Evolutionary conservation across 2,113 vertebrate species (phyloP).

Genomic region (Hemiprocne comata): DNA sequence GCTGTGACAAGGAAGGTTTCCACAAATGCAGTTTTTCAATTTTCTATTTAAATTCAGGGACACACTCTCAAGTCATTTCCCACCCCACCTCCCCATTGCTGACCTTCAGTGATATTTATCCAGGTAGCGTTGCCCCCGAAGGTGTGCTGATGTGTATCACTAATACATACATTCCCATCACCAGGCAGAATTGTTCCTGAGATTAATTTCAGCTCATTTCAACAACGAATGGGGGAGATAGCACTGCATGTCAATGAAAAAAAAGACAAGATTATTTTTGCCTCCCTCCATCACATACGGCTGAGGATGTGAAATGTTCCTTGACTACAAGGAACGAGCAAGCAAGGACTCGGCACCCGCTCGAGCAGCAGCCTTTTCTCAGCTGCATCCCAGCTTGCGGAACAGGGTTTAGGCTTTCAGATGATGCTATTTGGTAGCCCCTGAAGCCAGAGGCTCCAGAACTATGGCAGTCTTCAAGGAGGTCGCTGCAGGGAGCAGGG

Average conservation of each 20-base stretch:
- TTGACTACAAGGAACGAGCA: neutral
- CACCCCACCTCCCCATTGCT: neutral
- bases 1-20: neutral
- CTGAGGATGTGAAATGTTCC: conserved; percentile 12
- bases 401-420: neutral
- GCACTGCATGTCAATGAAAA: neutral
- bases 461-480: rapidly evolving
- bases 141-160: neutral
- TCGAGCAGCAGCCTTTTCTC: neutral
- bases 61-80: neutral
- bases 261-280: conserved; percentile 12
- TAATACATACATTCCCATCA: neutral
- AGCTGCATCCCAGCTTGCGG: neutral
- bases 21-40: rapidly evolving
- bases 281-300: neutral
- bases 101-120: neutral
- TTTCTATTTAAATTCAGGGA: neutral
- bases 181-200: neutral
- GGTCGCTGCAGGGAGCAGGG: neutral
- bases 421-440: neutral
- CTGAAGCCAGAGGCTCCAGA: neutral
- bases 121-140: neutral
- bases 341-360: neutral
- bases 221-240: neutral
- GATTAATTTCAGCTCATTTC: conserved; percentile 9